Evolutionary conservation across 2,797 vertebrate genomes (phyloP), one percentile per base, ranked within the genome.

Genomic region (Cossypha dichroa): DNA sequence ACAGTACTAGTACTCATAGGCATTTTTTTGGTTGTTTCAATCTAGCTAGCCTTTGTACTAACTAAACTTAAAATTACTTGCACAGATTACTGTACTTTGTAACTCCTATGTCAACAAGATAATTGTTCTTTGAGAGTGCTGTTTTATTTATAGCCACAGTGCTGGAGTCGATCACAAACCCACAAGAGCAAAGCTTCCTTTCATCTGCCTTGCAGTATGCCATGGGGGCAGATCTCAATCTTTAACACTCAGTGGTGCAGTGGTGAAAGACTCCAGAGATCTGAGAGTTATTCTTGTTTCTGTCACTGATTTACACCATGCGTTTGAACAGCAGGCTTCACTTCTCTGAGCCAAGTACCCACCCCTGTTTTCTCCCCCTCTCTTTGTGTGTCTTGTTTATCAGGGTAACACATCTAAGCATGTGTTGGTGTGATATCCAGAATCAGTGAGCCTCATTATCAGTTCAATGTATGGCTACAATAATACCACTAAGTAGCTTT

Each of bases 151-250:
- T 60, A 95, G 78, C n/a, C 25, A 8, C 18, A 46, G 41, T 63
- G n/a, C 40, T 90, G 51, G 69, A 75, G 11, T 54, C 20, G 10
- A 9, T 68, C 83, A 81, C 43, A 90, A 90, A 56, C 21, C 20
- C 74, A 49, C 58, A 86, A 31, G 21, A 63, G 22, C 63, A 81
- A 36, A 64, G 14, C 67, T 92, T 92, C 63, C 74, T 93, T 88
- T 86, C 55, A 58, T 90, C 54, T 84, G 23, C 43, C 52, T 59
- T 67, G 33, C 59, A 73, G 43, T 34, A 83, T 5, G 9, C 16
- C n/a, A 0, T 45, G 48, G 55, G 40, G 20, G 40, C 80, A 84
- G 38, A 85, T 85, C 55, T 64, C 7, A 4, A 1, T 85, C 85
- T 83, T 49, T 66, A 48, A 62, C 4, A 4, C 40, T 62, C 31